Base-by-base conservation (phyloP, 1,140 invertebrate species). In the Phthorimaea operculella region DNA sequence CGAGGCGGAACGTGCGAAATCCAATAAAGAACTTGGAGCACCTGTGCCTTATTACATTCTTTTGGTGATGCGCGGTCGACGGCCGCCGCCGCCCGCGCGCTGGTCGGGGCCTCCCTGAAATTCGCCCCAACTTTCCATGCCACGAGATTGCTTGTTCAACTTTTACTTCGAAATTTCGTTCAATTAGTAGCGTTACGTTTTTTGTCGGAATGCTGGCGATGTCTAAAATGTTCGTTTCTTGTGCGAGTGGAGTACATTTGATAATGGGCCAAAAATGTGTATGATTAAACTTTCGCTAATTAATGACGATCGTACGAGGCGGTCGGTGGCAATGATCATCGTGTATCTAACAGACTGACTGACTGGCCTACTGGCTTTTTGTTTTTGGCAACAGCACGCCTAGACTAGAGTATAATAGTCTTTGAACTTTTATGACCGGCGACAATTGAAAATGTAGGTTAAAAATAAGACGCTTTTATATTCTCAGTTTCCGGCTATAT, bases 11-110 rank as follows among this genome's bases (percentile, higher is more conserved):
- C 75, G 76, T 72, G 76, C 70, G 73, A 82, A 82, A 84, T 82
- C 78, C 76, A 84, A 84, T 84, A 84, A 84, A 81, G 77, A 78
- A 81, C 67, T 79, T 64, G 71, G 66, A 68, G 68, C 77, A 84
- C 79, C 81, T 84, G 78, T 70, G 73, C 74, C 73, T 79, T 84
- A 84, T 84, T 82, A 84, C 81, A 84, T 84, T 84, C 80, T 74
- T 79, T 71, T 68, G 70, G 68, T 71, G 72, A 68, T 78, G 70
- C 70, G 71, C 69, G 64, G 57, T 60, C 62, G 21, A 28, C 21
- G 21, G 21, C 2, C 2, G 21, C 21, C 21, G 21, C 21, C 21
- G 21, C 2, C 6, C 21, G 21, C 21, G n/a, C n/a, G n/a, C n/a
- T n/a, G n/a, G n/a, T n/a, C n/a, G 64, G 52, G 44, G 54, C 67